Evolutionary conservation across 1,140 invertebrate species (phyloP), one percentile per base, ranked within the genome.

Genomic region (Neodiprion pinetum): DNA sequence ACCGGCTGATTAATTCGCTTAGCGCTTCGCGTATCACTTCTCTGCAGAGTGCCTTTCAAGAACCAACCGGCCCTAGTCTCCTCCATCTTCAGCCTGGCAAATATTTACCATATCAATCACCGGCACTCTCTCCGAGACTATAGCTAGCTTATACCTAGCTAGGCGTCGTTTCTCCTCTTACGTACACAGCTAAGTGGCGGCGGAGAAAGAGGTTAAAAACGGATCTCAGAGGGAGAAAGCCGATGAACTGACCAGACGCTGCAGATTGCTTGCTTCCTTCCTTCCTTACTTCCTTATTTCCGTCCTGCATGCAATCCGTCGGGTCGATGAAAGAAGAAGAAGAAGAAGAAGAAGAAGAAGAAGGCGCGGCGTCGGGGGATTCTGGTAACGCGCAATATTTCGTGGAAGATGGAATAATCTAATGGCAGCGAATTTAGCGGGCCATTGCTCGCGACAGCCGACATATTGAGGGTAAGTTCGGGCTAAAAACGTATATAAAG

Each of bases 51-150:
- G 53, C 53, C 53, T 61, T 61, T 61, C 53, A 61, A 61, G 28
- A 40, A 40, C 28, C 28, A 61, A 61, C 53, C 53, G 9, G 53
- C 53, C 53, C 53, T 61, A 40, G 28, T 5, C 28, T 61, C 28
- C 28, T 61, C 53, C 53, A 14, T 61, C 53, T 61, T 17, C 11
- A 61, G 53, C 53, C 28, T 61, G 11, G 53, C 53, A 61, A 61
- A 61, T 61, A 61, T 61, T 61, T 61, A 61, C 53, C 53, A 61
- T 61, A 61, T 61, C 53, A 61, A 61, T 61, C 53, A 61, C 53
- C 53, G n/a, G 3, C 53, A 17, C 53, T 7, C 53, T 21, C 17
- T 21, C 28, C 28, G 11, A 61, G 9, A 40, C 28, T 40, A 40
- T 40, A 40, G 28, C 28, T 40, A 40, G 28, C 2, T 40, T 40